A percentile compares a stretch with the other conserved stretches of the same genome.
phyloP scores from a whole-genome alignment of 2,888 invertebrate species.

The Hipparchia sbordonii region DNA sequence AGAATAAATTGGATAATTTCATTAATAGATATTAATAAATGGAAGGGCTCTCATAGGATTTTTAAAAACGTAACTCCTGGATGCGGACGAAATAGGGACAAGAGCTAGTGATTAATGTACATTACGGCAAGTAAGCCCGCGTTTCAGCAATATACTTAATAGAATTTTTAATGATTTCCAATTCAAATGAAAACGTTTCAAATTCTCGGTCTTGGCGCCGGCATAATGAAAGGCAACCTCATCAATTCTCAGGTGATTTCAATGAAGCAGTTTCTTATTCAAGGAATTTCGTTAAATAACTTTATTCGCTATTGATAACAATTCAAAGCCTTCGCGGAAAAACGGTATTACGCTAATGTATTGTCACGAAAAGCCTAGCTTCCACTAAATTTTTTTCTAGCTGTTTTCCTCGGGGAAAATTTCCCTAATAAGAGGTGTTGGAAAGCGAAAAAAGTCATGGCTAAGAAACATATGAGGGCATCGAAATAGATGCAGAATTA shows the following conservation, averaged over 20 bases:
- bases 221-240: slow-evolving; percentile 45
- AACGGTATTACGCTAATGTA: slow-evolving; percentile 61
- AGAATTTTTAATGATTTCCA: slow-evolving; percentile 40
- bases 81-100: background rate
- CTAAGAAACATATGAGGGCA: no score
- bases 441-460: no score
- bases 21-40: no score
- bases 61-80: background rate
- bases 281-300: slow-evolving; percentile 68
- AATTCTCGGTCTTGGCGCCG: slow-evolving; percentile 39
- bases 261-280: slow-evolving; percentile 69
- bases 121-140: slow-evolving; percentile 12
- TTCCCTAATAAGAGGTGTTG: no score
- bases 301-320: slow-evolving; percentile 72
- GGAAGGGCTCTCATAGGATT: no score
- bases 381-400: no score
- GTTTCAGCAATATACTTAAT: slow-evolving; percentile 34
- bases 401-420: no score
- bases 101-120: slow-evolving; percentile 30
- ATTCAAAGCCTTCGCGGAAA: slow-evolving; percentile 55
- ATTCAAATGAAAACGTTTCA: slow-evolving; percentile 39
- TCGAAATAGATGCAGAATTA: no score
- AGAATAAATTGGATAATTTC: no score
- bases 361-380: slow-evolving; percentile 15
- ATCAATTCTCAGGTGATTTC: slow-evolving; percentile 70